Conservation (phyloP, 2,797 vertebrate species). For the Smutsia temminckii region DNA sequence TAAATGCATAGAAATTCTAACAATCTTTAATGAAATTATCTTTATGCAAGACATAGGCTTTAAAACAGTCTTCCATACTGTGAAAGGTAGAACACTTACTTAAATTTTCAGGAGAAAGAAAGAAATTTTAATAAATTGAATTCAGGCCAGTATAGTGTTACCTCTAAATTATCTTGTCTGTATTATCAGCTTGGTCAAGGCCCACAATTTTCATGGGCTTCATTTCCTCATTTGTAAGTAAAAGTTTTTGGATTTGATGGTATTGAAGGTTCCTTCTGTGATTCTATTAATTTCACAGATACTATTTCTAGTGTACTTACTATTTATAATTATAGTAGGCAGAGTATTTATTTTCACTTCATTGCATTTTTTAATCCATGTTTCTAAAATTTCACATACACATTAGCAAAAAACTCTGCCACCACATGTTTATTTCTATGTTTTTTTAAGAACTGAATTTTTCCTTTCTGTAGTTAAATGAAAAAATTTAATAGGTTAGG, state of each 20-base stretch:
- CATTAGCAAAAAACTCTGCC: slow-evolving; percentile 19
- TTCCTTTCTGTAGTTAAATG: slow-evolving; percentile 38
- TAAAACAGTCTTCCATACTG: background rate
- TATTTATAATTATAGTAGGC: background rate
- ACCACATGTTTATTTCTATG: slow-evolving; percentile 33
- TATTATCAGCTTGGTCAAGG: background rate
- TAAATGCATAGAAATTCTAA: background rate
- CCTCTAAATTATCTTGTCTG: background rate
- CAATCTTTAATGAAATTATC: slow-evolving; percentile 20
- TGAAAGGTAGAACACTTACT: slow-evolving; percentile 12
- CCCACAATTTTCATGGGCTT: background rate
- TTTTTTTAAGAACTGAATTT: background rate
- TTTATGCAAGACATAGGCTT: background rate
- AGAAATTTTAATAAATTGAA: background rate
- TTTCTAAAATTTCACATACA: slow-evolving; percentile 13
- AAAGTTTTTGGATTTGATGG: background rate
- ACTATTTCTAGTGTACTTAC: background rate
- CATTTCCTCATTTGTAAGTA: slow-evolving; percentile 28
- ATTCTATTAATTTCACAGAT: slow-evolving; percentile 26
- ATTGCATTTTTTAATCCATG: slow-evolving; percentile 38
- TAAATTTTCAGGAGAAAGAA: slow-evolving; percentile 10
- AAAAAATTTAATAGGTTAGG: background rate
- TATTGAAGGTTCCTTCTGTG: background rate
- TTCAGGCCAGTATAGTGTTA: background rate
- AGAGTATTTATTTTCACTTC: background rate